Evolutionary conservation across 1,140 invertebrate species (phyloP).

Genomic region (Catajapyx aquilonaris): DNA sequence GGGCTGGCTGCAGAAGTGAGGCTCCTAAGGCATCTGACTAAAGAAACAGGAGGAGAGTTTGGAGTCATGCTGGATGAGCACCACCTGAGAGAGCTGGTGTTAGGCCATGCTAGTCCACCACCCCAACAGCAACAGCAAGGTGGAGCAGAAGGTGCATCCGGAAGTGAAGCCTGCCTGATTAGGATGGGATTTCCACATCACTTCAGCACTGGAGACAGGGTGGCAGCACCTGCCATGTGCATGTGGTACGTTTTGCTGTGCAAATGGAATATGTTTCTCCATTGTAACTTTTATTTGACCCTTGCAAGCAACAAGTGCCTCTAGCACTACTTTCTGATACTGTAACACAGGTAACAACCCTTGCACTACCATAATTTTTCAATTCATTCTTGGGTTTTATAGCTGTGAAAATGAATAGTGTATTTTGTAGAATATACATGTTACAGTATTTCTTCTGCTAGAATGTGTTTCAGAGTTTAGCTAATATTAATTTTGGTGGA

Average conservation of each 20-base stretch:
- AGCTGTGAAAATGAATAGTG: not conserved
- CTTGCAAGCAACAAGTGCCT: not conserved
- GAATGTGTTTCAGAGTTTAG: too few relatives aligned
- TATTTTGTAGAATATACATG: too few relatives aligned
- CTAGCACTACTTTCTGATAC: not conserved
- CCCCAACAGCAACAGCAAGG: constrained; percentile 45
- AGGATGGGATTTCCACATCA: constrained; percentile 85
- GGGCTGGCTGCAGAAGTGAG: constrained; percentile 86
- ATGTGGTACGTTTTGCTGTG: constrained; percentile 45
- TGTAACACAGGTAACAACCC: not conserved
- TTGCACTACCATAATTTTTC: not conserved
- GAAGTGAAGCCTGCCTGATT: constrained; percentile 60
- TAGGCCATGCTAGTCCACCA: constrained; percentile 64
- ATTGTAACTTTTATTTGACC: not conserved
- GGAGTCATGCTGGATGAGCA: constrained; percentile 75
- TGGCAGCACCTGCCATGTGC: constrained; percentile 52
- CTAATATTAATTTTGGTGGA: too few relatives aligned
- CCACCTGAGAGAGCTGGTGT: constrained; percentile 58
- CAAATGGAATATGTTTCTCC: constrained; percentile 1
- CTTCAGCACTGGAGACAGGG: constrained; percentile 21
- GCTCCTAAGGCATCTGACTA: constrained; percentile 64
- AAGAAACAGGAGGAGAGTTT: constrained; percentile 65
- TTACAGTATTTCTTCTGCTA: too few relatives aligned
- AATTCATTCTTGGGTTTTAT: not conserved
- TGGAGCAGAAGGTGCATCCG: constrained; percentile 22